Conservation (phyloP, 2,888 invertebrate genomes). For the Brenthis ino region DNA sequence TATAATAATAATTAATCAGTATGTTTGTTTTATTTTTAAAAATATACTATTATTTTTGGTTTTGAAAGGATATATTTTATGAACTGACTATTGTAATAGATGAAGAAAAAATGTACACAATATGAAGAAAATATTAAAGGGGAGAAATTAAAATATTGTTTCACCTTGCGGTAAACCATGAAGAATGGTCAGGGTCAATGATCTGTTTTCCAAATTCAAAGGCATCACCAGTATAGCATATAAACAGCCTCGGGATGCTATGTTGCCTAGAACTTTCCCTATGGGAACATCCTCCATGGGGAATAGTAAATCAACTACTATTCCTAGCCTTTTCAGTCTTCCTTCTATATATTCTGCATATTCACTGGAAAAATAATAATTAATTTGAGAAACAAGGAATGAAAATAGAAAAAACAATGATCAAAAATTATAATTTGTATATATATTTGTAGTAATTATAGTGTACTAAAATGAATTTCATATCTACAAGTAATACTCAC, state of each 20-base stretch:
- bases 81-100: too few species aligned
- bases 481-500: conserved; percentile 70
- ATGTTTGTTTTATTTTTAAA: too few species aligned
- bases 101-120: background rate
- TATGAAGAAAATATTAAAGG: background rate
- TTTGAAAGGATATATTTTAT: too few species aligned
- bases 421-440: too few species aligned
- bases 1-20: too few species aligned
- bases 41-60: too few species aligned
- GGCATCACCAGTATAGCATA: conserved; percentile 94
- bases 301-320: conserved; percentile 93
- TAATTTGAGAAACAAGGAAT: background rate
- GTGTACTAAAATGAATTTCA: background rate
- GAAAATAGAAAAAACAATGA: background rate
- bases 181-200: conserved; percentile 93
- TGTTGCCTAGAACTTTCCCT: conserved; percentile 89
- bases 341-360: conserved; percentile 95
- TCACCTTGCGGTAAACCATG: conserved; percentile 95
- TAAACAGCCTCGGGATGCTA: conserved; percentile 92
- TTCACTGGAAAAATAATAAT: conserved; percentile 74
- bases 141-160: conserved; percentile 20
- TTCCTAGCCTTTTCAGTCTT: conserved; percentile 88
- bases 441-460: background rate
- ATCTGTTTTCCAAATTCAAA: conserved; percentile 92
- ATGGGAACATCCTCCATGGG: conserved; percentile 95